phyloP scores from a whole-genome alignment of 2,888 invertebrate species.

The Diarsia mendica region DNA sequence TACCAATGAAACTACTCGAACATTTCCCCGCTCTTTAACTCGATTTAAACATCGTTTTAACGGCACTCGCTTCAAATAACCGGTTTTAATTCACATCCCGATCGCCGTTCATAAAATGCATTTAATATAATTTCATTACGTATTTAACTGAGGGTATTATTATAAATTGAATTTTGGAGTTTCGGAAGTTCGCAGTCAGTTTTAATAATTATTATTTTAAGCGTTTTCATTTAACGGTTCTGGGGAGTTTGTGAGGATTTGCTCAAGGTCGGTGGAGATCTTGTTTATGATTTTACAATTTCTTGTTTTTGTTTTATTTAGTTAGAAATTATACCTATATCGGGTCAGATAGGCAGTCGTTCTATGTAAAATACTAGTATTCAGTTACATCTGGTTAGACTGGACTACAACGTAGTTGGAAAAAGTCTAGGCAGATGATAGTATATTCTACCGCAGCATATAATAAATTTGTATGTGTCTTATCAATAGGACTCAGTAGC shows the following conservation, averaged over 20 bases:
- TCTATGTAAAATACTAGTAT: too few relatives aligned
- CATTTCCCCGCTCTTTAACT: conserved; percentile 41
- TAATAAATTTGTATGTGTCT: too few relatives aligned
- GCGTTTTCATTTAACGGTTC: conserved; percentile 5
- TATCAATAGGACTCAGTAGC: too few relatives aligned
- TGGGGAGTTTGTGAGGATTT: neutral
- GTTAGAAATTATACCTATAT: too few relatives aligned
- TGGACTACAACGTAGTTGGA: too few relatives aligned
- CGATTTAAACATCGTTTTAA: conserved; percentile 57
- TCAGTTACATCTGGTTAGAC: too few relatives aligned
- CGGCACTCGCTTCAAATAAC: conserved; percentile 54
- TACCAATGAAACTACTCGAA: neutral
- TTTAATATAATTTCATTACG: conserved; percentile 63
- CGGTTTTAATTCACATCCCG: conserved; percentile 55
- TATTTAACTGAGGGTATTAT: conserved; percentile 50
- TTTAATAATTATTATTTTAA: conserved; percentile 48
- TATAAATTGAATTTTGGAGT: conserved; percentile 45
- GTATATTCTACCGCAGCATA: too few relatives aligned
- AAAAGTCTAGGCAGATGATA: too few relatives aligned
- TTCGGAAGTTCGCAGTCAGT: conserved; percentile 41
- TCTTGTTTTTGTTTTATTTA: too few relatives aligned
- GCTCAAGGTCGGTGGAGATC: neutral
- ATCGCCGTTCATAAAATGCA: conserved; percentile 55
- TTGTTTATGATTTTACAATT: conserved; percentile 18
- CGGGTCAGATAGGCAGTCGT: too few relatives aligned